These are phyloP conservation scores for Drosophila borborema DNA, from an alignment of 2,888 invertebrate genomes.

Conservation along the genomic window DNA sequence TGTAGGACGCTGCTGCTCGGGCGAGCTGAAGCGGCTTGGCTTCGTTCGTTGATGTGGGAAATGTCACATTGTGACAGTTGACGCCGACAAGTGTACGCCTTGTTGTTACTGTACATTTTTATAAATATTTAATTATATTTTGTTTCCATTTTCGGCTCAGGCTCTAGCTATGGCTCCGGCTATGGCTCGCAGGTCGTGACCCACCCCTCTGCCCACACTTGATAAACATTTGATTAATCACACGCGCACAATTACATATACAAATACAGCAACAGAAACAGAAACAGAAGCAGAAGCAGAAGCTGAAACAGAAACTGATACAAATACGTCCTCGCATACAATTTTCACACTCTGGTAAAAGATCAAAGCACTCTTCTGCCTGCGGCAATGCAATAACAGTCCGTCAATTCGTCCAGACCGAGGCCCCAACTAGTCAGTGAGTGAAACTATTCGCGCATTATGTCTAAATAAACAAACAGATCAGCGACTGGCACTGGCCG, in stretches of 20 bases:
- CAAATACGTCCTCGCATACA: slow-evolving; percentile 7
- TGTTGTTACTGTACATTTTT: slow-evolving; percentile 73
- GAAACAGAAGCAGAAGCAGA: slow-evolving; percentile 4
- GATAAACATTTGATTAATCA: slow-evolving; percentile 76
- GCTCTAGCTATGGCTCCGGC: not conserved
- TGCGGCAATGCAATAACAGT: slow-evolving; percentile 43
- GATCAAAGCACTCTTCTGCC: slow-evolving; percentile 65
- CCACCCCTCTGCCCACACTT: slow-evolving; percentile 19
- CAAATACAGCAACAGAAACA: slow-evolving; percentile 5
- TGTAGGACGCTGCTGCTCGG: slow-evolving; percentile 55
- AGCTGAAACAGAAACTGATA: not conserved
- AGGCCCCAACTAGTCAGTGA: slow-evolving; percentile 58
- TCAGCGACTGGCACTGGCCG: slow-evolving; percentile 30
- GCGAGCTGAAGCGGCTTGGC: slow-evolving; percentile 37
- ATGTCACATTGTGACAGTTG: slow-evolving; percentile 82
- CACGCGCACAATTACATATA: slow-evolving; percentile 37
- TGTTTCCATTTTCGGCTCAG: slow-evolving; percentile 62
- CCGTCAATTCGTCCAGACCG: slow-evolving; percentile 54
- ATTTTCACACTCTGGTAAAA: slow-evolving; percentile 62
- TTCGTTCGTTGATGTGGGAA: slow-evolving; percentile 81
- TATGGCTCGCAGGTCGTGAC: slow-evolving; percentile 16
- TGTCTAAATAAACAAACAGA: slow-evolving; percentile 78
- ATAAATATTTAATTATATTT: slow-evolving; percentile 79
- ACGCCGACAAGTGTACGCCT: slow-evolving; percentile 69
- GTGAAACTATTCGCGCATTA: slow-evolving; percentile 80